A percentile compares a stretch with the other conserved stretches of the same genome.
Conservation (phyloP, 1,140 invertebrate species). For the Drosophila equinoxialis region DNA sequence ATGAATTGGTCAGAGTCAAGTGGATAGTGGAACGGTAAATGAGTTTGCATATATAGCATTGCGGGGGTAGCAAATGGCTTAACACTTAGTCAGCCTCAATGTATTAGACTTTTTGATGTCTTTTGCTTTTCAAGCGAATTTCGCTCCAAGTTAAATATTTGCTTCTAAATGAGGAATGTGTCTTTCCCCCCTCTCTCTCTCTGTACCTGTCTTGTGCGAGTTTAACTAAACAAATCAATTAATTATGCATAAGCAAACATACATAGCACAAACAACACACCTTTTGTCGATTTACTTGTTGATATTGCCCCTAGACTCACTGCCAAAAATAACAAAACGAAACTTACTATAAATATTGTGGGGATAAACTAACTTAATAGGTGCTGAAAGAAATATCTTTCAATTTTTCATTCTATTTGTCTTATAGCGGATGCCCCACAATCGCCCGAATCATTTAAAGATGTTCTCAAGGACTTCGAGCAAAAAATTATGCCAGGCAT, state of each 20-base stretch:
- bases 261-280: conserved; percentile 33
- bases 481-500: conserved; percentile 96
- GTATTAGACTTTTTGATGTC: conserved; percentile 26
- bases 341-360: conserved; percentile 63
- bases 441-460: conserved; percentile 92
- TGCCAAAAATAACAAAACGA: conserved; percentile 79
- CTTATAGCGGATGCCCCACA: conserved; percentile 87
- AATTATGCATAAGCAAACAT: conserved; percentile 63
- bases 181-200: background rate
- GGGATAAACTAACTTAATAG: conserved; percentile 55
- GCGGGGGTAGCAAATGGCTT: conserved; percentile 27
- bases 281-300: conserved; percentile 50
- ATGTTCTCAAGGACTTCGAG: conserved; percentile 95
- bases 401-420: conserved; percentile 43
- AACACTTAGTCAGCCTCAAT: conserved; percentile 38
- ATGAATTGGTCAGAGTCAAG: conserved; percentile 34
- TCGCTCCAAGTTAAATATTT: conserved; percentile 72
- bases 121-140: conserved; percentile 64
- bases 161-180: conserved; percentile 44
- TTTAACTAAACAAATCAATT: conserved; percentile 79
- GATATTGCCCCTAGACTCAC: conserved; percentile 48
- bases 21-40: conserved; percentile 33
- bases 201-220: conserved; percentile 15
- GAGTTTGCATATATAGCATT: conserved; percentile 20
- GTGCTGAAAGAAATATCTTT: conserved; percentile 64